These are phyloP conservation scores for Halichoerus grypus DNA, from an alignment of 2,113 vertebrate species.

Conservation along the genomic window DNA sequence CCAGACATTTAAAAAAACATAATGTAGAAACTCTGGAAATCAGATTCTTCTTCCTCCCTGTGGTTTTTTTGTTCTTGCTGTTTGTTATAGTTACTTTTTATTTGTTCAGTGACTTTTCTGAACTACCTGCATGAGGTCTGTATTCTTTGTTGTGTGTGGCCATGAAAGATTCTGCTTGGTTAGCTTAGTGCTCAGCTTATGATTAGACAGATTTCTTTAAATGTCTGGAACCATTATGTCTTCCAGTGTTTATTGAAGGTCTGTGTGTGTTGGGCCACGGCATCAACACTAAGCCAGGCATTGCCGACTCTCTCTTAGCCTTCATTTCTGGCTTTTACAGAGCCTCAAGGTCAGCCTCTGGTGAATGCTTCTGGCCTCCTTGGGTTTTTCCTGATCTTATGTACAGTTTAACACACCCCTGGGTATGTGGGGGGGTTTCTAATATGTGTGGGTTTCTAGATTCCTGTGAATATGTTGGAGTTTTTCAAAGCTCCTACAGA, in stretches of 20 bases:
- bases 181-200: background rate
- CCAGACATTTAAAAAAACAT: background rate
- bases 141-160: background rate
- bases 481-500: constrained; percentile 12
- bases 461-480: background rate
- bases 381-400: background rate
- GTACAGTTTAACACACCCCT: background rate
- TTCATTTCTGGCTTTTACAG: background rate
- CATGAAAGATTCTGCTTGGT: background rate
- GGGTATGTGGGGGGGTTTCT: background rate
- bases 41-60: background rate
- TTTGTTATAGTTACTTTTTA: background rate
- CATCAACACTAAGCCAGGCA: background rate
- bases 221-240: background rate
- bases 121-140: background rate
- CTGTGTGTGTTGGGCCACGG: background rate
- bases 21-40: background rate
- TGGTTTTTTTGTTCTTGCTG: background rate
- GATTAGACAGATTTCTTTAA: background rate
- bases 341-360: background rate
- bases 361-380: background rate
- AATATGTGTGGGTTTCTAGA: background rate
- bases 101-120: background rate
- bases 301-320: background rate
- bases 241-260: background rate